Conservation (phyloP, 2,888 invertebrate species). For the Phaedon cochleariae region DNA sequence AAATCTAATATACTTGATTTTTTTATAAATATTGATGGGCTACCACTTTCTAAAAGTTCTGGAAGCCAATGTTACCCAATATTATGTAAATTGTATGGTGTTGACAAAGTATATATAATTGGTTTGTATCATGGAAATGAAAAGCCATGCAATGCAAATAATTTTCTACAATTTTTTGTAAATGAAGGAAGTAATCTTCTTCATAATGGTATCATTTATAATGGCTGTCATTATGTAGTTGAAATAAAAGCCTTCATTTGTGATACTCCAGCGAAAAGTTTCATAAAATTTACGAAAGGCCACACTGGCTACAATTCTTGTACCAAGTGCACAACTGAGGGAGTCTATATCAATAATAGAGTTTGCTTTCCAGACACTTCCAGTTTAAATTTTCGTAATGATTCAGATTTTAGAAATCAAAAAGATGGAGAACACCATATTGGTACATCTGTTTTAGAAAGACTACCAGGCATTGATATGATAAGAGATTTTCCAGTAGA, state of each 20-base stretch:
- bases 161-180: slow-evolving; percentile 32
- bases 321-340: slow-evolving; percentile 39
- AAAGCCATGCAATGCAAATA: slow-evolving; percentile 32
- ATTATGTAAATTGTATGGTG: slow-evolving; percentile 23
- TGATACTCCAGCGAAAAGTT: slow-evolving; percentile 41
- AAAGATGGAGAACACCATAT: slow-evolving; percentile 37
- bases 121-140: slow-evolving; percentile 40
- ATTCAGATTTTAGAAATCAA: slow-evolving; percentile 25
- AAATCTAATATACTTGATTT: slow-evolving; percentile 17
- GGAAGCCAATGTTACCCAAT: slow-evolving; percentile 41
- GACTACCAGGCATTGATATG: slow-evolving; percentile 41
- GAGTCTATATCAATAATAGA: slow-evolving; percentile 14
- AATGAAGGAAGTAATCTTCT: slow-evolving; percentile 18
- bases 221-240: slow-evolving; percentile 7
- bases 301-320: slow-evolving; percentile 42
- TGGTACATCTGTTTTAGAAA: slow-evolving; percentile 32
- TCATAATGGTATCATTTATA: background rate
- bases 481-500: slow-evolving; percentile 42
- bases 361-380: slow-evolving; percentile 32
- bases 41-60: slow-evolving; percentile 36
- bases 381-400: slow-evolving; percentile 21
- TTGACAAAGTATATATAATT: slow-evolving; percentile 35
- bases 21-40: slow-evolving; percentile 29
- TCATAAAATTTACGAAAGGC: slow-evolving; percentile 33
- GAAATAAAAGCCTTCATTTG: slow-evolving; percentile 37